Conservation (phyloP, 2,888 invertebrate species). For the Phytoseiulus persimilis region DNA sequence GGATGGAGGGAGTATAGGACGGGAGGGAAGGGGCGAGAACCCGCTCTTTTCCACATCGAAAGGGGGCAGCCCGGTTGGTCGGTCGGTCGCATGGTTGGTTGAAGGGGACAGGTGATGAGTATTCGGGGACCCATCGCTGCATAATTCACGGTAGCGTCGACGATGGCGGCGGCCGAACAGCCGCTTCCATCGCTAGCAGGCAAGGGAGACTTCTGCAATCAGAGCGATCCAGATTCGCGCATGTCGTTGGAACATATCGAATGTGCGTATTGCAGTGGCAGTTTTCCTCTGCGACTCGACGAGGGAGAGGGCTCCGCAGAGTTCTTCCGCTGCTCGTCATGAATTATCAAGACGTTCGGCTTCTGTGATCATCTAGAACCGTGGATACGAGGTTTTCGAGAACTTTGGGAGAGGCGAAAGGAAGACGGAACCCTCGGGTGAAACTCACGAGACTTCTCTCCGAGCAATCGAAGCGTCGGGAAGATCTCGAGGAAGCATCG, state of each 20-base stretch:
- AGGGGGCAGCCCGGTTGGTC: background rate
- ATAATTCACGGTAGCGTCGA: conserved; percentile 36
- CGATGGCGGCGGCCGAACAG: background rate
- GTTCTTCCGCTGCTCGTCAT: no score
- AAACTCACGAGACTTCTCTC: no score
- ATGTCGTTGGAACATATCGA: background rate
- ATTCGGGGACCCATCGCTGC: conserved; percentile 39
- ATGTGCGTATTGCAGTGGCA: background rate
- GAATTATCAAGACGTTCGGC: no score
- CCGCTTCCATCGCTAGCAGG: background rate
- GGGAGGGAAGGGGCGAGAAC: background rate
- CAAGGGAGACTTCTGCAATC: background rate
- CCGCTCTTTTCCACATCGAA: background rate
- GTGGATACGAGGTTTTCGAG: no score
- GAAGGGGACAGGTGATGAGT: conserved; percentile 36
- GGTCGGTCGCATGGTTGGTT: background rate
- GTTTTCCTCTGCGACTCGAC: no score
- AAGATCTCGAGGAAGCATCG: no score
- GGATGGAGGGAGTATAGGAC: background rate
- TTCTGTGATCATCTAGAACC: no score
- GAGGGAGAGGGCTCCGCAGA: no score
- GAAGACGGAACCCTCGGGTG: no score
- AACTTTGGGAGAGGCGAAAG: no score
- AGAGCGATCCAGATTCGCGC: background rate
- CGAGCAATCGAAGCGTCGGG: no score